A percentile compares a stretch with the other conserved stretches of the same genome.
Conservation (phyloP, 1,140 invertebrate species). For the Lysiphlebus fabarum region DNA sequence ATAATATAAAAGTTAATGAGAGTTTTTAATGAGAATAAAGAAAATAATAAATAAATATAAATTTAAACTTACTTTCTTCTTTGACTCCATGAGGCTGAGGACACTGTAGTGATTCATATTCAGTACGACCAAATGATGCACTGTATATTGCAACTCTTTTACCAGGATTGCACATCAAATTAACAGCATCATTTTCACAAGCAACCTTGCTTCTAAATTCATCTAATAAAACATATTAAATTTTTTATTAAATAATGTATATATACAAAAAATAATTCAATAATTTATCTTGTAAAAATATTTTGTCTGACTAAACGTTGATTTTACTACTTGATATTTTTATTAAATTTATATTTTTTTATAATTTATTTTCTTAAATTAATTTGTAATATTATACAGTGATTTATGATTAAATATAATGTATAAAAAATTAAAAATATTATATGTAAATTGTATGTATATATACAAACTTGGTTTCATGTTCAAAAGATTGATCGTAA, state of each 20-base stretch:
- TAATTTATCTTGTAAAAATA: too few relatives aligned
- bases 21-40: background rate
- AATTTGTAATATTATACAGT: too few relatives aligned
- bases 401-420: too few relatives aligned
- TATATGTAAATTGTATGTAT: too few relatives aligned
- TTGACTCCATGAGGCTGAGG: slow-evolving; percentile 79
- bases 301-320: too few relatives aligned
- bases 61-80: slow-evolving; percentile 77
- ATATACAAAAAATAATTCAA: background rate
- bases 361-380: too few relatives aligned
- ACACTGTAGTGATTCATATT: slow-evolving; percentile 85
- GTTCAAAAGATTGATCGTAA: too few relatives aligned
- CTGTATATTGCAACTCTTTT: slow-evolving; percentile 86
- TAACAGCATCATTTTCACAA: slow-evolving; percentile 84
- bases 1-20: too few relatives aligned
- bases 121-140: slow-evolving; percentile 83
- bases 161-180: slow-evolving; percentile 77
- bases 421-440: too few relatives aligned
- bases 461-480: too few relatives aligned
- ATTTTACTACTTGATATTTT: too few relatives aligned
- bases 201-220: slow-evolving; percentile 87
- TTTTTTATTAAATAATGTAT: background rate
- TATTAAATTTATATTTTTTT: too few relatives aligned
- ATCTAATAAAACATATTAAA: slow-evolving; percentile 61
- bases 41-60: slow-evolving; percentile 4